Evolutionary conservation across 2,888 invertebrate species (phyloP).

Genomic region (Venustoraphidia nigricollis): DNA sequence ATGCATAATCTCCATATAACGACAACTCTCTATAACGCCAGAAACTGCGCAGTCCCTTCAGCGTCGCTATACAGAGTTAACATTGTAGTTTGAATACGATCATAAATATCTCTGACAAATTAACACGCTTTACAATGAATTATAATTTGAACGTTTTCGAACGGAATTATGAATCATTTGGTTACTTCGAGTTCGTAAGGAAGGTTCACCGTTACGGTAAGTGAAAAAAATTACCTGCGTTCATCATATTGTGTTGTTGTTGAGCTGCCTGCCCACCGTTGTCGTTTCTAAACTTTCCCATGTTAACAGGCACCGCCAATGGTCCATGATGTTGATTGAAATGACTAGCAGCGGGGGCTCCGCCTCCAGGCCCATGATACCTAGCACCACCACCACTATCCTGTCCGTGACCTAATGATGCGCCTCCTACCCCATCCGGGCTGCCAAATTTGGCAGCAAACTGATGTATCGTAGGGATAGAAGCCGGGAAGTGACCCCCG

Average conservation of each 20-base stretch:
- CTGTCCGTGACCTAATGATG: constrained; percentile 11
- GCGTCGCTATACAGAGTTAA: no score
- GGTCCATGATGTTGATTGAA: constrained; percentile 36
- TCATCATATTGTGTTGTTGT: constrained; percentile 12
- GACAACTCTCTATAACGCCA: no score
- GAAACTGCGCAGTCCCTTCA: no score
- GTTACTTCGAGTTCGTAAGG: no score
- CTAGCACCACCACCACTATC: constrained; percentile 8
- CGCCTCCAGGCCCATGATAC: constrained; percentile 2
- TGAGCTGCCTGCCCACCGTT: constrained; percentile 25
- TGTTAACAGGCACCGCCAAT: constrained; percentile 33
- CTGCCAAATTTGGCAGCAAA: constrained; percentile 55
- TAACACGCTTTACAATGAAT: no score
- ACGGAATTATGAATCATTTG: no score
- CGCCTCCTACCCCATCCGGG: constrained; percentile 22
- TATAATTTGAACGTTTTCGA: no score
- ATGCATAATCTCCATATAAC: no score
- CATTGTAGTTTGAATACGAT: not conserved
- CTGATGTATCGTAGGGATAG: constrained; percentile 69
- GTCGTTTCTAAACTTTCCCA: constrained; percentile 45
- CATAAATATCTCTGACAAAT: no score
- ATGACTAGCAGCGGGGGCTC: constrained; percentile 18
- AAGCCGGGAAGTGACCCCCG: constrained; percentile 61
- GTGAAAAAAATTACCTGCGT: no score
- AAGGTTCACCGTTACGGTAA: no score